Percentiles rank a stretch among this genome's conserved stretches.
phyloP scores from a whole-genome alignment of 2,888 invertebrate species.

The Dorcus hopei region DNA sequence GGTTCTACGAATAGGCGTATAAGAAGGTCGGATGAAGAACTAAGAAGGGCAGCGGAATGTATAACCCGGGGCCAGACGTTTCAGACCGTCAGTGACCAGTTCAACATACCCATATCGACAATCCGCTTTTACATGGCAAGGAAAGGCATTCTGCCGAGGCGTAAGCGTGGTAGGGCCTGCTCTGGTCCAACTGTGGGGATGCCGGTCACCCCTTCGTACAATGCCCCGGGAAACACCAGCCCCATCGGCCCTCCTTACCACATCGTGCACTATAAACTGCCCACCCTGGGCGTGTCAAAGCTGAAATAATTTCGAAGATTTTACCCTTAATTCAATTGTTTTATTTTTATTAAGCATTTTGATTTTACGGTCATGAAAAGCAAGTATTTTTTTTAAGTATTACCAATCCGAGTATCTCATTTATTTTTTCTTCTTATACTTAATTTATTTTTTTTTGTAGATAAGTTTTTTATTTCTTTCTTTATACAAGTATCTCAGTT shows the following conservation, averaged over 20 bases:
- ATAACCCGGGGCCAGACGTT: slow-evolving; percentile 85
- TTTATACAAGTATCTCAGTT: no score
- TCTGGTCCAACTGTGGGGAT: slow-evolving; percentile 26
- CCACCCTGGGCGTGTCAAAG: slow-evolving; percentile 57
- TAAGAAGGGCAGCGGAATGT: slow-evolving; percentile 79
- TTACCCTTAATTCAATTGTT: not conserved
- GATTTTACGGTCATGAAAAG: not conserved
- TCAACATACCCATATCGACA: slow-evolving; percentile 83
- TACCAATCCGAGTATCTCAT: not conserved
- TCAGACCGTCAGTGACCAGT: slow-evolving; percentile 83
- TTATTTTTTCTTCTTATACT: not conserved
- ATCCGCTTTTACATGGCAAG: slow-evolving; percentile 86
- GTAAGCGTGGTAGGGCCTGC: slow-evolving; percentile 68
- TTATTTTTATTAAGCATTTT: not conserved
- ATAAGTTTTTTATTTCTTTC: no score
- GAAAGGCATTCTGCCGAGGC: slow-evolving; percentile 75
- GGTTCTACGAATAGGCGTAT: slow-evolving; percentile 53
- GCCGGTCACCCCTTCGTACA: slow-evolving; percentile 42
- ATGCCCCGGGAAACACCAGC: slow-evolving; percentile 53
- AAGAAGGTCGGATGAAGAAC: slow-evolving; percentile 71
- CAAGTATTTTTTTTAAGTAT: not conserved
- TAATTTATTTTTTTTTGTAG: no score
- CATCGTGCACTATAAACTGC: slow-evolving; percentile 74
- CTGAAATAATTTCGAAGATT: slow-evolving; percentile 41
- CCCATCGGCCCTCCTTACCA: slow-evolving; percentile 72